Evolutionary conservation across 2,888 invertebrate genomes (phyloP).

Genomic region (Thyatira batis): DNA sequence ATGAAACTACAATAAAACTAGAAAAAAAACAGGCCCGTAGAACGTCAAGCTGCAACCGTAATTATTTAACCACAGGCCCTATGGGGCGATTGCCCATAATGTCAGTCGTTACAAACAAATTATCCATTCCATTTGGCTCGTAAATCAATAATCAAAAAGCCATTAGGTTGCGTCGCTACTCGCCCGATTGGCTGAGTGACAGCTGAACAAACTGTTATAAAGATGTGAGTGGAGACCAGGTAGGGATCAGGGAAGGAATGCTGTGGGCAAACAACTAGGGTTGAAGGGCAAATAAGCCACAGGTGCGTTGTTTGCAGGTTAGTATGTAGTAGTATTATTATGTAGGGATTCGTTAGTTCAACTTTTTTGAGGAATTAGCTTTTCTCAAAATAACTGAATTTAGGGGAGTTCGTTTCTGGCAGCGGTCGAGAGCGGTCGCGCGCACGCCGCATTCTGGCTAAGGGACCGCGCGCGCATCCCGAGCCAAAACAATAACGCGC

Average conservation of each 20-base stretch:
- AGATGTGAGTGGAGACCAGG: constrained; percentile 9
- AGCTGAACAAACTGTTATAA: constrained; percentile 24
- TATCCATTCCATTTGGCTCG: constrained; percentile 4
- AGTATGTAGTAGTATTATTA: too few relatives aligned
- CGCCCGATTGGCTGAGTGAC: constrained; percentile 25
- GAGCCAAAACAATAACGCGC: too few relatives aligned
- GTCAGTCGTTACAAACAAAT: not conserved
- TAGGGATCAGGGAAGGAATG: not conserved
- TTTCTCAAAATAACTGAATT: too few relatives aligned
- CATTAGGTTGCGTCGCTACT: constrained; percentile 19
- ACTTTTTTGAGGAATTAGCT: too few relatives aligned
- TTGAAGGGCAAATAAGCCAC: not conserved
- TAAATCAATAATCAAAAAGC: constrained; percentile 34
- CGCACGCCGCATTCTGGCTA: too few relatives aligned
- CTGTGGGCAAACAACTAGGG: not conserved
- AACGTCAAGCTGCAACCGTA: not conserved
- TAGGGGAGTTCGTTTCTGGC: too few relatives aligned
- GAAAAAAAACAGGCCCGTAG: not conserved
- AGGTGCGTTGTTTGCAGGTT: too few relatives aligned
- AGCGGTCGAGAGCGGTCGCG: too few relatives aligned
- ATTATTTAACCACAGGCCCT: not conserved
- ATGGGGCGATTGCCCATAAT: not conserved
- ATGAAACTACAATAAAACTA: not conserved
- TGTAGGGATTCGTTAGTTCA: too few relatives aligned
- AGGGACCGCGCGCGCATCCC: too few relatives aligned